Evolutionary conservation across 2,113 vertebrate genomes (phyloP).

Genomic region (Callipepla squamata): DNA sequence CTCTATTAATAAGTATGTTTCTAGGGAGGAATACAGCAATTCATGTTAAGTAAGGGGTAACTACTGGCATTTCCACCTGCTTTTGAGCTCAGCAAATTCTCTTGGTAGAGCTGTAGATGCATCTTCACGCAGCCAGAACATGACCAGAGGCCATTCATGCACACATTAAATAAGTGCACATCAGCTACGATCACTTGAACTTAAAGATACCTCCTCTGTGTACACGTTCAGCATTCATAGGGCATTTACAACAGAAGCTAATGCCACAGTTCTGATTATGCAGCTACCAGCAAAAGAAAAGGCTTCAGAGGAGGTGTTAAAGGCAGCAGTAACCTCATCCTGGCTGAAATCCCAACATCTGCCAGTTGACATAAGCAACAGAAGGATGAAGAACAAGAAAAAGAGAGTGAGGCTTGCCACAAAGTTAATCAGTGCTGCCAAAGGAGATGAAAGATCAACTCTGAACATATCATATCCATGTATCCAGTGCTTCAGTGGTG

Average conservation of each 20-base stretch:
- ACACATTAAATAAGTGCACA: not conserved
- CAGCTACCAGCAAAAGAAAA: not conserved
- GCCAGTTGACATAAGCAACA: not conserved
- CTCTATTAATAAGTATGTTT: not conserved
- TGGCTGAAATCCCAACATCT: not conserved
- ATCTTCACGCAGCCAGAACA: not conserved
- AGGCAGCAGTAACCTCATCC: not conserved
- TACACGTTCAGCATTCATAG: not conserved
- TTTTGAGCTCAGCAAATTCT: constrained; percentile 11
- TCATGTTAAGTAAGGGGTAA: not conserved
- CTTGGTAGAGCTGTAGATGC: not conserved
- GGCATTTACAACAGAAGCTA: not conserved
- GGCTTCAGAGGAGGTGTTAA: not conserved
- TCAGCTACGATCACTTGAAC: not conserved
- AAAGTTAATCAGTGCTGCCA: not conserved
- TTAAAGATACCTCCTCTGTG: not conserved
- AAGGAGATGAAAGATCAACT: not conserved
- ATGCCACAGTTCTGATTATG: not conserved
- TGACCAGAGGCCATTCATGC: not conserved
- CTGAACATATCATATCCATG: not conserved
- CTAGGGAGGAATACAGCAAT: not conserved
- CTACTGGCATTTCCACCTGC: not conserved
- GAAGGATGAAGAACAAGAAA: not conserved
- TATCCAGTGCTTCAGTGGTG: not conserved
- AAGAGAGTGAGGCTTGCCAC: not conserved